Base-by-base conservation (phyloP, 2,113 vertebrate species). In the Rhinolophus ferrumequinum region DNA sequence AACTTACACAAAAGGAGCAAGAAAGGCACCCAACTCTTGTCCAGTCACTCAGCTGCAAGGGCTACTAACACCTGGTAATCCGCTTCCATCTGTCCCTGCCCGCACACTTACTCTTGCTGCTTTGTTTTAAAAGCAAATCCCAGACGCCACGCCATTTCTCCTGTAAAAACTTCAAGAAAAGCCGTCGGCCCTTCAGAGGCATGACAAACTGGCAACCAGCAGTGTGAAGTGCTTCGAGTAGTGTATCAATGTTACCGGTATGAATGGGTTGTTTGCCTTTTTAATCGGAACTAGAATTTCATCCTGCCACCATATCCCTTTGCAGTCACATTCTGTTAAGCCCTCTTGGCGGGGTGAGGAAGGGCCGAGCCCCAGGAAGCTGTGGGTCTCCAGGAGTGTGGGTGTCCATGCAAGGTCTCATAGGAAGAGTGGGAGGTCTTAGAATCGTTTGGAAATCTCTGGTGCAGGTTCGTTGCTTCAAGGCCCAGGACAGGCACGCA, bases 201-300 rank as follows among this genome's bases (percentile, higher is more conserved):
- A 0, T 10, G 38, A 19, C 47, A 30, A n/a, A 10, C n/a, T 0
- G n/a, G 72, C 4, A 5, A 16, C n/a, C 69, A 2, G 91, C 4
- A 2, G 8, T 7, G 3, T 6, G 35, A 5, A 26, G 69, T 3
- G 5, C 26, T 79, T 38, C 13, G 1, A 0, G 38, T 5, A 12
- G 81, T 7, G 56, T 38, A 26, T 30, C 4, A 30, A 18, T 6
- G 44, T 47, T 33, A 19, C 70, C 28, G 8, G 44, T 4, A 3
- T 7, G 4, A 54, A 70, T 7, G 62, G 22, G 26, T 8, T 64
- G 22, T 30, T 58, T 21, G 67, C n/a, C n/a, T 35, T n/a, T 80
- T 13, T 80, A 21, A 7, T 66, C 12, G n/a, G 69, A 91, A 26
- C 10, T 1, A 16, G 76, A 30, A 30, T 0, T 38, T 6, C 6